These are phyloP conservation scores for Acanthiza pusilla DNA, from an alignment of 2,797 vertebrate species.

Conservation along the genomic window DNA sequence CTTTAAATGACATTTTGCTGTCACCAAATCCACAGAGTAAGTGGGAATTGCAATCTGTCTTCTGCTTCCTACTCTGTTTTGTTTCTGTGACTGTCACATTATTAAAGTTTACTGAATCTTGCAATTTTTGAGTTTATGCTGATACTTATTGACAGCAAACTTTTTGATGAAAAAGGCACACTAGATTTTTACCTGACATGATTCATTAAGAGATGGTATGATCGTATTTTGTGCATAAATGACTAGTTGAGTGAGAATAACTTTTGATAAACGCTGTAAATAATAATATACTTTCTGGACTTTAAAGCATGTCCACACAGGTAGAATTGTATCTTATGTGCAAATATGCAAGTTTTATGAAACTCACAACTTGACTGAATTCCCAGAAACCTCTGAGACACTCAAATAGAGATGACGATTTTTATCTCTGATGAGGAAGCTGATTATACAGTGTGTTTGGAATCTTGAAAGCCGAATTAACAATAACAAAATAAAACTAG, in stretches of 20 bases:
- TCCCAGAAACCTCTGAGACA: neutral
- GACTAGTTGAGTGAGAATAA: neutral
- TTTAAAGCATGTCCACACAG: neutral
- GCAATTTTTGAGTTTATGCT: neutral
- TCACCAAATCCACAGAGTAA: neutral
- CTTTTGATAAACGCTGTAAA: neutral
- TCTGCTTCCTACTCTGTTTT: neutral
- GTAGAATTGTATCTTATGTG: neutral
- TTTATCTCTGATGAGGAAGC: neutral
- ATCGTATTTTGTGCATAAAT: neutral
- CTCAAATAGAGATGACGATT: neutral
- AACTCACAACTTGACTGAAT: neutral
- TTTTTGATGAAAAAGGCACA: neutral
- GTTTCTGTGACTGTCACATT: neutral
- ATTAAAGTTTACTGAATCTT: neutral
- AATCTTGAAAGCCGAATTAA: neutral
- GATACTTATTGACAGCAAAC: neutral
- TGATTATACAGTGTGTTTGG: neutral
- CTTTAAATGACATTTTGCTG: neutral
- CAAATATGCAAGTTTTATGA: neutral
- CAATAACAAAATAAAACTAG: neutral
- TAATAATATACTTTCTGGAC: neutral
- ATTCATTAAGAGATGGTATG: neutral
- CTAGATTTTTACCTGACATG: neutral
- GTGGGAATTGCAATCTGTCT: neutral